Evolutionary conservation across 2,113 vertebrate genomes (phyloP).

Genomic region (Saguinus imperator): DNA sequence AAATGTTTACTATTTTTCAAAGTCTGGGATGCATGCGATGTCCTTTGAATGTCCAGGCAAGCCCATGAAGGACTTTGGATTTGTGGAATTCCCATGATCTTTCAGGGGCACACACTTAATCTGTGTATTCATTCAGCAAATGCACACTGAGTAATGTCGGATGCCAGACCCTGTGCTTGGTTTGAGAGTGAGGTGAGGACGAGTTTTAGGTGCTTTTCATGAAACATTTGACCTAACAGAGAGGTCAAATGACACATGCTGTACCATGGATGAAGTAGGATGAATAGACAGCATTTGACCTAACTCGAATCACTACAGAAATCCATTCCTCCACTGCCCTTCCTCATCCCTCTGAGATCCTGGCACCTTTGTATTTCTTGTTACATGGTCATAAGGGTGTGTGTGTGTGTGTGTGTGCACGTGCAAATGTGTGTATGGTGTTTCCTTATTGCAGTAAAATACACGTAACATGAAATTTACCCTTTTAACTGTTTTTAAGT

Average conservation of each 20-base stretch:
- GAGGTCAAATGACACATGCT: no score
- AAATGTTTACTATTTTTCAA: not conserved
- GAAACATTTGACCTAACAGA: not conserved
- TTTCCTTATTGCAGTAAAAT: no score
- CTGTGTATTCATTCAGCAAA: no score
- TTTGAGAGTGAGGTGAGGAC: no score
- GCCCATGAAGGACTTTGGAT: not conserved
- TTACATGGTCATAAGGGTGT: not conserved
- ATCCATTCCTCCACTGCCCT: accelerated
- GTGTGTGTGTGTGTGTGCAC: not conserved
- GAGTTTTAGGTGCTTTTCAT: not conserved
- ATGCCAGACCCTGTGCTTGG: no score
- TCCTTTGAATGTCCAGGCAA: not conserved
- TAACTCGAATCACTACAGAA: not conserved
- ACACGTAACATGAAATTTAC: no score
- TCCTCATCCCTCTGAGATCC: not conserved
- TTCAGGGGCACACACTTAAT: accelerated
- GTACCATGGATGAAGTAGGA: no score
- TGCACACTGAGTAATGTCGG: accelerated
- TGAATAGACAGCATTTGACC: no score
- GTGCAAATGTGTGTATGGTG: no score
- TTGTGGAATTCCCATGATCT: not conserved
- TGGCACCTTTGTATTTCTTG: not conserved
- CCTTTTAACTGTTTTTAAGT: no score
- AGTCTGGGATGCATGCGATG: not conserved